Conservation (phyloP, 2,113 vertebrate genomes). For the Antechinus stuartii region DNA sequence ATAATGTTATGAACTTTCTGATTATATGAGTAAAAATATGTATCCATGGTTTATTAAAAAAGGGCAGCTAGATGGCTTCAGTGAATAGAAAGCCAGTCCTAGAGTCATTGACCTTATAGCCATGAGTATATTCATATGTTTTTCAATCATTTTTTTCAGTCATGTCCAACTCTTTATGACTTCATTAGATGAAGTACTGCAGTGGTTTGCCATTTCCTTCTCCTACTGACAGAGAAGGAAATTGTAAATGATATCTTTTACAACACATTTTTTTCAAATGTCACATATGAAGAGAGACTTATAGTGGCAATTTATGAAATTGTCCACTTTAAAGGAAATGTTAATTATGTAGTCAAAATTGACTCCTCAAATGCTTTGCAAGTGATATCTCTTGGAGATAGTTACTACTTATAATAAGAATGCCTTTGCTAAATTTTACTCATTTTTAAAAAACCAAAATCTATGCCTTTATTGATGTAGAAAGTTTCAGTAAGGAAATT, state of each 20-base stretch:
- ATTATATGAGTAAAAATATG: no score
- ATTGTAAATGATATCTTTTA: neutral
- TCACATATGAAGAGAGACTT: neutral
- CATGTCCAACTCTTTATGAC: neutral
- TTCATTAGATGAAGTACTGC: neutral
- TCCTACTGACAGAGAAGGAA: neutral
- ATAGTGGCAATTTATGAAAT: neutral
- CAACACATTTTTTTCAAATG: neutral
- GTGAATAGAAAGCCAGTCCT: no score
- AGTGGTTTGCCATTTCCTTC: neutral
- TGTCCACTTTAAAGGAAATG: neutral
- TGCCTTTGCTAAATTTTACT: neutral
- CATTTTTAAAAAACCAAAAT: neutral
- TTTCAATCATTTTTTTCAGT: neutral
- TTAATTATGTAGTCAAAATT: neutral
- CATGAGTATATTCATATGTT: neutral
- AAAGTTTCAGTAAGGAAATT: neutral
- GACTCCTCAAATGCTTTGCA: neutral
- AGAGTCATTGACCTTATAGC: no score
- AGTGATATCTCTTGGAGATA: neutral
- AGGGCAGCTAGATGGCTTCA: no score
- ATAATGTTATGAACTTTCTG: neutral
- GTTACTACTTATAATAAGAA: neutral
- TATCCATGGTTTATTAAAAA: no score
- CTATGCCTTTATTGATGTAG: neutral